phyloP scores from a whole-genome alignment of 2,797 vertebrate genomes.

The Gorsachius magnificus region DNA sequence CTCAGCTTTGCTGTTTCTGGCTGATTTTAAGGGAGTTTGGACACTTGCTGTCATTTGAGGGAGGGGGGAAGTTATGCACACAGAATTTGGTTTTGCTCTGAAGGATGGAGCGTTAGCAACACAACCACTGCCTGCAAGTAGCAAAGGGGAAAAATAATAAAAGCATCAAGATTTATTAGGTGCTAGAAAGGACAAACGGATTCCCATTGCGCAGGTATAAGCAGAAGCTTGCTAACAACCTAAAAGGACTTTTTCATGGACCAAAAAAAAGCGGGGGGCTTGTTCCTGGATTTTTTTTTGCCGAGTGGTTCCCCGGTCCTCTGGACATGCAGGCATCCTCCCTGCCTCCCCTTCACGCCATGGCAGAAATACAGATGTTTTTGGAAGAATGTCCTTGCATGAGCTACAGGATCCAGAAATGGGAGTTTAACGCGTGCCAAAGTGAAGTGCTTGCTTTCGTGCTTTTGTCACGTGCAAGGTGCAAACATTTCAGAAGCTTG shows the following conservation, averaged over 20 bases:
- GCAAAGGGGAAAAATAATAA: slow-evolving; percentile 33
- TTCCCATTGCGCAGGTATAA: not conserved
- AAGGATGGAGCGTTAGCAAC: slow-evolving; percentile 22
- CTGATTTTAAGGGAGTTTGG: not conserved
- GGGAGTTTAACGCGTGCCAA: not conserved
- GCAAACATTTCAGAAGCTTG: slow-evolving; percentile 1
- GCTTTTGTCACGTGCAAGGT: slow-evolving; percentile 23
- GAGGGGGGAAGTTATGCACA: not conserved
- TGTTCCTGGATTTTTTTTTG: not conserved
- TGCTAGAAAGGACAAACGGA: slow-evolving; percentile 30
- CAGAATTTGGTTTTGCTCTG: slow-evolving; percentile 1
- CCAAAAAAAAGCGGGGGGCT: not conserved
- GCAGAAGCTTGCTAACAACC: slow-evolving; percentile 18
- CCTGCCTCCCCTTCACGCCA: rapidly evolving
- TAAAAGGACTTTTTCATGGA: slow-evolving; percentile 6
- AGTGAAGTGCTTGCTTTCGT: not conserved
- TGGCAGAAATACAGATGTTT: not conserved
- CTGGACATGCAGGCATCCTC: not conserved
- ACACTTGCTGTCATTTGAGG: not conserved
- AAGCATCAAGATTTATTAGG: slow-evolving; percentile 53
- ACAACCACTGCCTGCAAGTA: not conserved
- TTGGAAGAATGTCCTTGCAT: not conserved
- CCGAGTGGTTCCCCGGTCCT: not conserved
- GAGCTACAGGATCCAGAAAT: not conserved
- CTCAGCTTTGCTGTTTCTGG: slow-evolving; percentile 15